A percentile compares a stretch with the other conserved stretches of the same genome.
Evolutionary conservation across 2,797 vertebrate species (phyloP).

Genomic region (Decapterus maruadsi): DNA sequence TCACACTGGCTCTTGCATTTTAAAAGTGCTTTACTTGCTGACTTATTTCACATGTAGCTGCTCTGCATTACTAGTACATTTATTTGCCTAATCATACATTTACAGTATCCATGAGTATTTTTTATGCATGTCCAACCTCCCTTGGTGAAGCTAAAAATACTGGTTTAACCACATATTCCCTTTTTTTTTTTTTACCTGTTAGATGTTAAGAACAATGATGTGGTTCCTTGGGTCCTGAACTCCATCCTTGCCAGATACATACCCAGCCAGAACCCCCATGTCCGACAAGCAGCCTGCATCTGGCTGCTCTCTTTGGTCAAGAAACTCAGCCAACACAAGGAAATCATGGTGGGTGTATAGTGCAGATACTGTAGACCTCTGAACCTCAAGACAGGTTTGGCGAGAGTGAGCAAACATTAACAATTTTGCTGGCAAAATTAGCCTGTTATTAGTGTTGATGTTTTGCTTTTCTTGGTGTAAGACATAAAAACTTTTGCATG

Average conservation of each 20-base stretch:
- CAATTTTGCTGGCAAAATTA: not conserved
- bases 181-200: conserved; percentile 2
- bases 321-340: conserved; percentile 92
- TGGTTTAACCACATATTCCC: not conserved
- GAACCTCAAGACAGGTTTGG: not conserved
- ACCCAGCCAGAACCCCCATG: conserved; percentile 92
- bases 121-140: not conserved
- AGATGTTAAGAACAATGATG: conserved; percentile 93
- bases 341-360: conserved; percentile 89
- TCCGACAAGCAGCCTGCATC: conserved; percentile 96
- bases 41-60: not conserved
- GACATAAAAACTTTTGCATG: not conserved
- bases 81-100: not conserved
- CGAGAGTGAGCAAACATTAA: not conserved
- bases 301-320: conserved; percentile 97
- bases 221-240: conserved; percentile 94
- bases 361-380: not conserved
- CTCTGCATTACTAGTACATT: not conserved
- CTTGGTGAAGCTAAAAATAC: not conserved
- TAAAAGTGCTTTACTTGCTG: not conserved
- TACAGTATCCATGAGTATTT: not conserved
- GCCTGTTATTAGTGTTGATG: not conserved
- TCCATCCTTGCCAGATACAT: conserved; percentile 92
- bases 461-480: not conserved
- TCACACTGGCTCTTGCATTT: not conserved